These are phyloP conservation scores for Brachymystax lenok DNA, from an alignment of 2,797 vertebrate genomes.

Conservation along the genomic window DNA sequence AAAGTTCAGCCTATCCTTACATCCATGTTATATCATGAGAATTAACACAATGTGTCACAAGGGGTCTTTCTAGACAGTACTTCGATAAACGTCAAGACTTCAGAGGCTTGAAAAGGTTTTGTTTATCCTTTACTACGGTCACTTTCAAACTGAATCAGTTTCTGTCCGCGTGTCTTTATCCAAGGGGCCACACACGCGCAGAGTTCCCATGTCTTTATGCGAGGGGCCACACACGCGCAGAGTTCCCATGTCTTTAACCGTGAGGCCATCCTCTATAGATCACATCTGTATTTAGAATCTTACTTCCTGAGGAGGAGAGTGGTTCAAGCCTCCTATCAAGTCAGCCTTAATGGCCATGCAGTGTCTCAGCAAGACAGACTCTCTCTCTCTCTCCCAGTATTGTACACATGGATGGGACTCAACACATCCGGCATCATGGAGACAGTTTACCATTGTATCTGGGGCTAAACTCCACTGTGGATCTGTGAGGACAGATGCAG, in stretches of 20 bases:
- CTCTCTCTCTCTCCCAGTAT: neutral
- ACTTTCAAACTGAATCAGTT: neutral
- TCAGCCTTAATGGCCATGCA: neutral
- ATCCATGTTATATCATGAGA: neutral
- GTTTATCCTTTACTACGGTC: neutral
- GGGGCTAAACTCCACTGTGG: neutral
- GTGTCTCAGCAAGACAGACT: neutral
- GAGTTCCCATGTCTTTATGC: neutral
- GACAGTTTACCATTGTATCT: neutral
- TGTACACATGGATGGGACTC: neutral
- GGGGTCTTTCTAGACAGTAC: neutral
- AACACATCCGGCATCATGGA: neutral
- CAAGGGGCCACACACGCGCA: no score
- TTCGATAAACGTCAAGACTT: neutral
- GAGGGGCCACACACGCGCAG: neutral
- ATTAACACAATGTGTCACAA: neutral
- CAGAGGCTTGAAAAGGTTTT: neutral
- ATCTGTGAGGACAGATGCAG: neutral
- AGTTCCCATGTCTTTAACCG: neutral
- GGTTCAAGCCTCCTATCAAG: neutral
- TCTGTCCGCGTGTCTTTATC: no score
- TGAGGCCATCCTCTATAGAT: neutral
- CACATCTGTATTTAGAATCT: neutral
- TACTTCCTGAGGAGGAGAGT: conserved; percentile 1
- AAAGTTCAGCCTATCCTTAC: neutral